Percentiles rank a stretch among this genome's conserved stretches.
phyloP scores from a whole-genome alignment of 2,888 invertebrate genomes.

The Zygaena filipendulae region DNA sequence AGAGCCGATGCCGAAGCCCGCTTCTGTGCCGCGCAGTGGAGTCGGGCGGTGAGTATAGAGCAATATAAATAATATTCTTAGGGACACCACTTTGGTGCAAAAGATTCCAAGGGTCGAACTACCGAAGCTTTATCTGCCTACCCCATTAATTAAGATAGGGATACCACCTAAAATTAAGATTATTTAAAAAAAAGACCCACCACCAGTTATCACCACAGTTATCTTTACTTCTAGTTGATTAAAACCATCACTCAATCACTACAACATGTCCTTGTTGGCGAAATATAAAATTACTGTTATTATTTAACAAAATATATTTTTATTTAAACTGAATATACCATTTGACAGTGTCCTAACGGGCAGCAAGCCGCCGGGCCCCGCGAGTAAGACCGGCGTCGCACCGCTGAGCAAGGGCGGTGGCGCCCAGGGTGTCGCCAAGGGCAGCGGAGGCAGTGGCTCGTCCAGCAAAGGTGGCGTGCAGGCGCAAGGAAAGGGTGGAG shows the following conservation, averaged over 20 bases:
- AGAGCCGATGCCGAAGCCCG: conserved; percentile 66
- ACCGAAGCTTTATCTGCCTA: no score
- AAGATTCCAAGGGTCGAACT: background rate
- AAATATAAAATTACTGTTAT: no score
- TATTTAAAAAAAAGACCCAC: no score
- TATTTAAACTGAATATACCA: no score
- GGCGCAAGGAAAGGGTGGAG: conserved; percentile 31
- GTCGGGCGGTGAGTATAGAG: conserved; percentile 38
- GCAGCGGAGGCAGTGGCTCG: conserved; percentile 22
- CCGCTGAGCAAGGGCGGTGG: conserved; percentile 39
- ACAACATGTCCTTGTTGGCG: no score
- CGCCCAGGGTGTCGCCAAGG: conserved; percentile 30
- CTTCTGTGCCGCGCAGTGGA: conserved; percentile 38
- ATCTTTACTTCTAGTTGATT: no score
- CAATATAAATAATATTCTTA: no score
- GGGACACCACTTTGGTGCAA: conserved; percentile 1
- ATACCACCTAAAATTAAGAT: no score
- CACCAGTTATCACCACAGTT: no score
- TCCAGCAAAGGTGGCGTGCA: conserved; percentile 28
- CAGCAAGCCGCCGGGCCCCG: conserved; percentile 63
- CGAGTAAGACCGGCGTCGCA: conserved; percentile 59
- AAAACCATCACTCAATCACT: no score
- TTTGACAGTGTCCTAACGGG: conserved; percentile 42
- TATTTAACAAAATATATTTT: no score
- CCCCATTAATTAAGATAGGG: no score